A percentile compares a stretch with the other conserved stretches of the same genome.
Conservation (phyloP, 2,888 invertebrate genomes). For the Uropetala carovei region DNA sequence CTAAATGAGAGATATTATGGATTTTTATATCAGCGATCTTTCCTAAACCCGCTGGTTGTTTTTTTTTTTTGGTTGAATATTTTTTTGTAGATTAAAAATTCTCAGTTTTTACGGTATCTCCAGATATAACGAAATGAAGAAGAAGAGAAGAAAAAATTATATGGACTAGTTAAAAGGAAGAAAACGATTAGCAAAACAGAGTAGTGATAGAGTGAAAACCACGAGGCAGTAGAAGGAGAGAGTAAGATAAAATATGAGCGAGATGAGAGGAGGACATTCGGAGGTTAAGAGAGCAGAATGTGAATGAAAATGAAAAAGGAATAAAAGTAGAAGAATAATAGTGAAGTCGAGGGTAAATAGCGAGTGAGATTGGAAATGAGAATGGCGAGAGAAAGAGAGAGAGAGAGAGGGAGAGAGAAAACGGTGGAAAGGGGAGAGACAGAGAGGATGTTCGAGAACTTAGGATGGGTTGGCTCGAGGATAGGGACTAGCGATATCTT, state of each 20-base stretch:
- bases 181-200: too few species aligned
- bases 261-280: neutral
- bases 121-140: too few species aligned
- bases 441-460: constrained; percentile 17
- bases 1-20: too few species aligned
- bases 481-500: constrained; percentile 56
- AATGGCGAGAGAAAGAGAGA: neutral
- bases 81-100: too few species aligned
- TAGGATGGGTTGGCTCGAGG: constrained; percentile 20
- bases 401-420: neutral
- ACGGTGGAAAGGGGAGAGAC: neutral
- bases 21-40: too few species aligned
- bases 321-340: neutral
- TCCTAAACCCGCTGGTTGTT: too few species aligned
- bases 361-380: neutral
- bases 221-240: neutral
- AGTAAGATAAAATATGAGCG: neutral
- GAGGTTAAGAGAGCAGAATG: neutral
- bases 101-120: too few species aligned
- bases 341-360: neutral
- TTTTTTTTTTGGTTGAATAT: too few species aligned
- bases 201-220: neutral
- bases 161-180: too few species aligned
- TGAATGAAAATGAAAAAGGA: neutral
- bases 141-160: too few species aligned